phyloP scores from a whole-genome alignment of 2,888 invertebrate genomes.

The Alentia gelatinosa region DNA sequence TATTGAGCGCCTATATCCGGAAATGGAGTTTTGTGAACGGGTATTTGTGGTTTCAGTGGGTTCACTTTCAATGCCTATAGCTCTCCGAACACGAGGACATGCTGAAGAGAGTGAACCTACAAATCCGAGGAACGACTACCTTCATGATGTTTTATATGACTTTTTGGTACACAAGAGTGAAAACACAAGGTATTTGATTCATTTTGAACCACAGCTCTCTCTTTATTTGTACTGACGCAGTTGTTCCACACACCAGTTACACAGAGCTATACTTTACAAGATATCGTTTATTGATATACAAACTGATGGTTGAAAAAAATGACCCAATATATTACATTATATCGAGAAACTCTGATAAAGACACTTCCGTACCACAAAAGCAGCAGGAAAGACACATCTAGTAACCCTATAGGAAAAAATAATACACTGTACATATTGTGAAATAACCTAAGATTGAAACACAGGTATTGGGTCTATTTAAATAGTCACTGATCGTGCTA shows the following conservation, averaged over 20 bases:
- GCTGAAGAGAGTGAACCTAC: too few relatives aligned
- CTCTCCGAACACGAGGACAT: too few relatives aligned
- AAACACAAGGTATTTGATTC: too few relatives aligned
- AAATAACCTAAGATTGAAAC: background rate
- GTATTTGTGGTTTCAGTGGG: too few relatives aligned
- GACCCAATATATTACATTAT: background rate
- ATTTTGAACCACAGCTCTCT: background rate
- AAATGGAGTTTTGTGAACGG: too few relatives aligned
- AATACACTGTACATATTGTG: background rate
- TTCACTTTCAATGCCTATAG: too few relatives aligned
- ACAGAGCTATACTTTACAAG: background rate
- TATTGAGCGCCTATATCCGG: too few relatives aligned
- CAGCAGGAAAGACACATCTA: background rate
- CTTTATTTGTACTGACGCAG: background rate
- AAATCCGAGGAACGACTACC: too few relatives aligned
- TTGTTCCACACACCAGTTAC: background rate
- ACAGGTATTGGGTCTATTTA: background rate
- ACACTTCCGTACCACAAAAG: background rate
- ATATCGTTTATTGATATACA: background rate
- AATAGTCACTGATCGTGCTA: background rate
- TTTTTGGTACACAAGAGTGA: too few relatives aligned
- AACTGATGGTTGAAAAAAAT: background rate
- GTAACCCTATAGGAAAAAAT: background rate
- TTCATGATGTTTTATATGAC: too few relatives aligned
- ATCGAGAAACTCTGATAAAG: background rate